Percentiles rank a stretch among this genome's conserved stretches.
Evolutionary conservation across 2,888 invertebrate species (phyloP).

Genomic region (Apantesis nais): DNA sequence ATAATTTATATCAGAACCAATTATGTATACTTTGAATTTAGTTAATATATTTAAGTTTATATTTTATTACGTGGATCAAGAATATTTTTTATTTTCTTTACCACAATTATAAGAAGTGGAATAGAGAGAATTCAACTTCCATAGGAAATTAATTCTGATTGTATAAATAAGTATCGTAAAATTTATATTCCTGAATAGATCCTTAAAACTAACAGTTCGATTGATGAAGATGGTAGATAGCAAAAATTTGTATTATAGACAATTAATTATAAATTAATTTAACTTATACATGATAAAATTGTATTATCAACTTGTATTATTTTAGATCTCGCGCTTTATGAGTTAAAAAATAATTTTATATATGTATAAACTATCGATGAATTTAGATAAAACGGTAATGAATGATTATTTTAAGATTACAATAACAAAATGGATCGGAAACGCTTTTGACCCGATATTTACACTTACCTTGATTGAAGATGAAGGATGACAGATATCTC

Average conservation of each 20-base stretch:
- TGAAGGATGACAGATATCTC: background rate
- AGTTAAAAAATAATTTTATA: background rate
- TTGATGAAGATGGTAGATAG: background rate
- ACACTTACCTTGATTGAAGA: background rate
- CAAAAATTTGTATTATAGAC: background rate
- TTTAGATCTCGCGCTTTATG: slow-evolving; percentile 8
- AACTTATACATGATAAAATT: slow-evolving; percentile 1
- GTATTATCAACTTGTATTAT: slow-evolving; percentile 9
- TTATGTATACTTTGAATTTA: background rate
- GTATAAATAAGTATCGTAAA: background rate
- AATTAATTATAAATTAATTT: background rate
- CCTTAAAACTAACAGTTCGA: background rate
- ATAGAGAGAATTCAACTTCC: too few species aligned
- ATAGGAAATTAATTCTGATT: too few species aligned
- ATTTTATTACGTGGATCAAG: too few species aligned
- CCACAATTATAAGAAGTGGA: too few species aligned
- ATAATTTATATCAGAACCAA: background rate
- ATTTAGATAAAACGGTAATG: background rate
- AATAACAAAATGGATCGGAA: background rate
- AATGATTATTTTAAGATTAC: background rate
- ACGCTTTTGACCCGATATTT: too few species aligned
- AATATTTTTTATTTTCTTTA: too few species aligned
- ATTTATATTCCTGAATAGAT: background rate
- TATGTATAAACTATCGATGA: background rate
- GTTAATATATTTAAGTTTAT: too few species aligned